Evolutionary conservation across 1,140 invertebrate species (phyloP), one percentile per base, ranked within the genome.

Genomic region (Anthonomus grandis): DNA sequence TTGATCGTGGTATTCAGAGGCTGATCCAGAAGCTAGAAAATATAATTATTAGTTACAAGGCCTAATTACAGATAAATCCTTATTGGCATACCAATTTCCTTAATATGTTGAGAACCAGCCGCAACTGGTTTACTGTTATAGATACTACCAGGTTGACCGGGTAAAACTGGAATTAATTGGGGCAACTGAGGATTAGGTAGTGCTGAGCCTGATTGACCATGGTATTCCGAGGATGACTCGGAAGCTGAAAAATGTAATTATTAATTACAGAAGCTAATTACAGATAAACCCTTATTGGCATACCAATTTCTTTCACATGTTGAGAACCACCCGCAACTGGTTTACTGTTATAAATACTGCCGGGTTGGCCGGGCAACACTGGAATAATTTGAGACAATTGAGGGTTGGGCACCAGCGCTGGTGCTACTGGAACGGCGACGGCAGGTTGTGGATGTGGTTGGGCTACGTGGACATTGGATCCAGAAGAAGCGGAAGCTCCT

Each of bases 81-180:
- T 12, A n/a, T n/a, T n/a, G n/a, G n/a, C n/a, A n/a, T n/a, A n/a
- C n/a, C 42, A 17, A 18, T 17, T n/a, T 17, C 38, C 10, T 9
- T n/a, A 41, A 6, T 22, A 45, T 18, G 19, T 25, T 9, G 2
- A 0, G 18, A 10, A 12, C 21, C 12, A 34, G 13, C 19, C 38
- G 15, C 18, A 56, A 34, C 27, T n/a, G 52, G 60, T 45, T 62
- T 63, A n/a, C n/a, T 57, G 15, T 57, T 53, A 18, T 60, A 46
- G 44, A 66, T 66, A 48, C 64, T 66, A 15, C 60, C 63, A 10
- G 37, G 58, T 9, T 62, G 63, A 19, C 64, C 64, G 10, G 64
- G 64, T 6, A 62, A 27, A 5, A 31, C 34, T n/a, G 24, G 3
- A 21, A 57, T 41, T 15, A 47, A 18, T 31, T 34, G 12, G 8